A percentile compares a stretch with the other conserved stretches of the same genome.
phyloP scores from a whole-genome alignment of 1,140 invertebrate species.

The Drosophila quadrilineata region DNA sequence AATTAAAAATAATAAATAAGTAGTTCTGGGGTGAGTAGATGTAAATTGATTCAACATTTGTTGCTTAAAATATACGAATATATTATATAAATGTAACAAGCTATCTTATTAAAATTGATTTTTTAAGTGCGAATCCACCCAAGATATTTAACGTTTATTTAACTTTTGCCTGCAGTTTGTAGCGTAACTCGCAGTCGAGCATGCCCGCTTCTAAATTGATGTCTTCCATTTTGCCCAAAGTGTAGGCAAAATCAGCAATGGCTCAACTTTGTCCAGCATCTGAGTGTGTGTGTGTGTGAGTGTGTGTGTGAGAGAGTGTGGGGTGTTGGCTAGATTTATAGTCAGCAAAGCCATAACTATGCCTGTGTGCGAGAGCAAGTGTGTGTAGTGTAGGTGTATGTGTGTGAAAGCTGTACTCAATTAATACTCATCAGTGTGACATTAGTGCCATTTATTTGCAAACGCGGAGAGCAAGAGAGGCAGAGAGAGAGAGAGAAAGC shows the following conservation, averaged over 20 bases:
- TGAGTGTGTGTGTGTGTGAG: not conserved
- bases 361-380: not conserved
- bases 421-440: constrained; percentile 78
- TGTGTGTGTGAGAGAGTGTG: constrained; percentile 9
- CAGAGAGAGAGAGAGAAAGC: no score
- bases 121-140: no score
- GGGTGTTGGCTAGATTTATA: constrained; percentile 67
- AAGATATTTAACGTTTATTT: no score
- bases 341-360: constrained; percentile 39
- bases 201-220: not conserved
- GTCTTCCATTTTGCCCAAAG: not conserved
- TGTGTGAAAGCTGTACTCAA: constrained; percentile 63
- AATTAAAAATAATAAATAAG: no score
- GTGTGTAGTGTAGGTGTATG: constrained; percentile 1
- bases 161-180: not conserved
- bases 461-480: constrained; percentile 19
- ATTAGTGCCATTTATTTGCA: constrained; percentile 67
- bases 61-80: not conserved
- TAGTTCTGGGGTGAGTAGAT: no score
- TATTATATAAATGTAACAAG: not conserved
- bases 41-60: not conserved
- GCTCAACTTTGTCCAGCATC: constrained; percentile 14
- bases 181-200: not conserved
- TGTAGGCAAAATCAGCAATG: constrained; percentile 24
- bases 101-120: not conserved